Base-by-base conservation (phyloP, 2,888 invertebrate species). In the Saturnia japonica region DNA sequence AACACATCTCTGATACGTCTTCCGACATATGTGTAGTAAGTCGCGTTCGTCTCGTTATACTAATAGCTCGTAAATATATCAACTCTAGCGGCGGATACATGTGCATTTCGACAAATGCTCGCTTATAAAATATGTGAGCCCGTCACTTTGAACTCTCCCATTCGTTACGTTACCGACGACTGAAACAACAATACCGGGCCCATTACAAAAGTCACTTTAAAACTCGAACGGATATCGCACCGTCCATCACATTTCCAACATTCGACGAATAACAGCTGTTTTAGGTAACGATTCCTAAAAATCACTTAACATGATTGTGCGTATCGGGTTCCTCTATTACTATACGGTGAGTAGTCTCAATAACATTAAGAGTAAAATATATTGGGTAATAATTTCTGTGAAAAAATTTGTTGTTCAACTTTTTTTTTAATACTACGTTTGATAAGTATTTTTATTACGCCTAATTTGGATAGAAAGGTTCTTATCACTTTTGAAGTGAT, bases 51-150 rank as follows among this genome's bases (percentile, higher is more conserved):
- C 88, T 88, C 88, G 85, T 88, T 89, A 87, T 84, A 85, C 89
- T 91, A 90, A 93, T 93, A 91, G 90, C 87, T 91, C 92, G 91
- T 94, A 93, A 93, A 93, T 93, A 93, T 90, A 89, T 94, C 93
- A 91, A 85, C 91, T 85, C 78, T 75, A 77, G 80, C 81, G 83
- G 84, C 82, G 83, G 85, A 85, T 87, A 88, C 87, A 91, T 91
- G 90, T 84, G 87, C 82, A 84, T 84, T 78, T 76, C 85, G 87
- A 93, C 91, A 93, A 92, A 93, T 92, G 89, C 88, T 84, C 81
- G 86, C 84, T 82, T 90, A 91, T 90, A 91, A 91, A 88, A 90
- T 88, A 88, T 89, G 88, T 85, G 87, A 84, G 84, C 82, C 86
- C 83, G 87, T 89, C 91, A 89, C 89, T 90, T 87, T 85, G 86